Conservation (phyloP, 1,140 invertebrate genomes). For the Cyphomyrmex costatus region DNA sequence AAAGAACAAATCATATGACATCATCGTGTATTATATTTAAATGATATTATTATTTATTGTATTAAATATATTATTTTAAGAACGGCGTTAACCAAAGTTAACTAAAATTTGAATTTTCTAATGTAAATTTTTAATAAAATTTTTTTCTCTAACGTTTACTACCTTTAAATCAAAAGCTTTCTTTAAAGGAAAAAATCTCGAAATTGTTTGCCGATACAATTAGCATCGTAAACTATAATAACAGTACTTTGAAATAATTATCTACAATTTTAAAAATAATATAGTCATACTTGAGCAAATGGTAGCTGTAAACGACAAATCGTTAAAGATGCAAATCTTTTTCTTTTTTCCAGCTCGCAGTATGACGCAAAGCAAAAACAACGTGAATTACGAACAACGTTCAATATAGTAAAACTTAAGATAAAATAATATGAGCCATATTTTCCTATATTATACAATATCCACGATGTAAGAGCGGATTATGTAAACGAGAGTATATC, state of each 20-base stretch:
- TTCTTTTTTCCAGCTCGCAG: not conserved
- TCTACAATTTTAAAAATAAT: not conserved
- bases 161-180: not conserved
- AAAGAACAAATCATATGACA: not conserved
- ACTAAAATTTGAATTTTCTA: not conserved
- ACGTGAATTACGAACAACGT: too few relatives aligned
- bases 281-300: not conserved
- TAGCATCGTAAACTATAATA: not conserved
- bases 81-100: not conserved
- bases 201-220: not conserved
- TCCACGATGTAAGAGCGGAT: slow-evolving; percentile 17
- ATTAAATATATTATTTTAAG: not conserved
- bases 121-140: not conserved
- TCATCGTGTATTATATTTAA: too few relatives aligned
- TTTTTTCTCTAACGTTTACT: not conserved
- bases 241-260: not conserved
- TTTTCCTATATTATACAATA: slow-evolving; percentile 57
- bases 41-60: not conserved
- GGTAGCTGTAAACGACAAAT: not conserved
- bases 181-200: not conserved
- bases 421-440: not conserved
- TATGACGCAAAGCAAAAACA: not conserved
- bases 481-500: slow-evolving; percentile 47
- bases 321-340: not conserved
- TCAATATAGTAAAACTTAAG: slow-evolving; percentile 17